Evolutionary conservation across 2,113 vertebrate species (phyloP).

Genomic region (Tenrec ecaudatus): DNA sequence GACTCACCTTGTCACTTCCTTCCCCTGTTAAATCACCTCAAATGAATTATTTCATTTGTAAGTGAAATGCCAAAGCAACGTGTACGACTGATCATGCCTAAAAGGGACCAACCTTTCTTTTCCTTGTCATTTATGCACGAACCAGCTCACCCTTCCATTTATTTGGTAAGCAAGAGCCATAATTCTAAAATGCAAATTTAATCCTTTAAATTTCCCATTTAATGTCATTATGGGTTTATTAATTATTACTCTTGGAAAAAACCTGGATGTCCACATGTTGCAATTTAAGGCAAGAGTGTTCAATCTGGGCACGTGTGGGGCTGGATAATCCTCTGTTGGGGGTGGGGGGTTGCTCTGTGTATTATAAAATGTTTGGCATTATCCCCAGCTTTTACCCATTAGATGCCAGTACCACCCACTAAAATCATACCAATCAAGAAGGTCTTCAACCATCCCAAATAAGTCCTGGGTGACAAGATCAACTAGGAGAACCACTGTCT

Average conservation of each 20-base stretch:
- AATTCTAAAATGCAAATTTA: not conserved
- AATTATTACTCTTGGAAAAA: not conserved
- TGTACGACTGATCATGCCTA: not conserved
- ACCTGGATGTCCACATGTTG: not conserved
- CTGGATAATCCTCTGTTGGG: not conserved
- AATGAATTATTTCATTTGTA: not conserved
- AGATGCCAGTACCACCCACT: not conserved
- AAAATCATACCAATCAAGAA: not conserved
- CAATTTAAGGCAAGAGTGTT: not conserved
- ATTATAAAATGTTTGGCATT: not conserved
- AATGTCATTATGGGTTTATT: not conserved
- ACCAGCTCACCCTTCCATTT: not conserved
- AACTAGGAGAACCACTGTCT: not conserved
- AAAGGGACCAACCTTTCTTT: not conserved
- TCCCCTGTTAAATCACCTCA: not conserved
- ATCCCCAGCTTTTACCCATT: not conserved
- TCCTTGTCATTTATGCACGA: not conserved
- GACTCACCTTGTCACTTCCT: not conserved
- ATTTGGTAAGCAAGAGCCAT: not conserved
- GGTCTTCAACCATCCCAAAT: not conserved
- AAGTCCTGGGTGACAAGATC: not conserved
- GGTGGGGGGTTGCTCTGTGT: not conserved
- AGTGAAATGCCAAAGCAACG: not conserved
- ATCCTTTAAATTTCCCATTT: not conserved
- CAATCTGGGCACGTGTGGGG: not conserved